Conservation (phyloP, 2,113 vertebrate species). For the Agelaius tricolor region DNA sequence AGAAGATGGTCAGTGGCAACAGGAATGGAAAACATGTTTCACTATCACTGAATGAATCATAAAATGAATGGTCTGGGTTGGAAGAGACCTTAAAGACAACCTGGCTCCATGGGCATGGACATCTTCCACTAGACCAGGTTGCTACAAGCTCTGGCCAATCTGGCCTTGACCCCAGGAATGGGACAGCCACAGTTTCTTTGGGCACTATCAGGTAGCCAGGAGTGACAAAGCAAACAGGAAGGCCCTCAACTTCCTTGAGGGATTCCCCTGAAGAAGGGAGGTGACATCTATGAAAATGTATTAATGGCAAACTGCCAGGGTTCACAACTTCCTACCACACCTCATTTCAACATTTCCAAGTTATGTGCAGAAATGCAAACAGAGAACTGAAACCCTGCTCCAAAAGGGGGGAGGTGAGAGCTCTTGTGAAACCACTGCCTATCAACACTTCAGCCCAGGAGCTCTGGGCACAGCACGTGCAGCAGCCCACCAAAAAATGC, state of each 20-base stretch:
- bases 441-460: background rate
- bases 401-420: background rate
- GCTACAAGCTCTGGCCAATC: background rate
- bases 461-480: background rate
- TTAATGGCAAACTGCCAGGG: background rate
- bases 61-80: background rate
- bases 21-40: background rate
- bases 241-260: background rate
- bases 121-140: background rate
- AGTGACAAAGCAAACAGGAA: background rate
- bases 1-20: background rate
- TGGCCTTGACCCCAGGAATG: background rate
- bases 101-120: background rate
- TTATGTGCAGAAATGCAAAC: background rate
- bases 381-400: conserved; percentile 3
- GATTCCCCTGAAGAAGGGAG: background rate
- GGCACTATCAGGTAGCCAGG: background rate
- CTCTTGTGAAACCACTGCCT: background rate
- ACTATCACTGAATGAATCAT: background rate
- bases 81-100: background rate
- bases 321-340: rapidly evolving
- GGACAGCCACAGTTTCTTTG: background rate
- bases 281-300: background rate
- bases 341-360: background rate
- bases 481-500: background rate